Conservation (phyloP, 1,140 invertebrate genomes). For the Bombus fervidus region DNA sequence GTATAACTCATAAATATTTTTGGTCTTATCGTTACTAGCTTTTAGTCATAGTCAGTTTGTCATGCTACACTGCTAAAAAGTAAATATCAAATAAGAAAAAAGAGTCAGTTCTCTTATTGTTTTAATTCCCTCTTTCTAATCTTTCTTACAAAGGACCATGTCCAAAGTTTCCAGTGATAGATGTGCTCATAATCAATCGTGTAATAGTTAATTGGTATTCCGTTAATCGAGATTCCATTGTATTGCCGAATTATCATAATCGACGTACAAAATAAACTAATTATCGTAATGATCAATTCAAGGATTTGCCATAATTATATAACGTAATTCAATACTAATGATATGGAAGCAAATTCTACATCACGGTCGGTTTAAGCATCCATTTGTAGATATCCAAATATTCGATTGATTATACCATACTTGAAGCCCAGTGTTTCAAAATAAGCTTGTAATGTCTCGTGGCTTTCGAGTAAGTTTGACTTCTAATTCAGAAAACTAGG, state of each 20-base stretch:
- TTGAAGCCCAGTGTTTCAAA: background rate
- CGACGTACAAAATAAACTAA: conserved; percentile 1
- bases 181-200: background rate
- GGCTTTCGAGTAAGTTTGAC: background rate
- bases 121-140: no score
- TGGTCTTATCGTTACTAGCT: no score
- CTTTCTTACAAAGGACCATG: no score
- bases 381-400: background rate
- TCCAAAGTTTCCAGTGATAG: no score
- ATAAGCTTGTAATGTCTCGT: background rate
- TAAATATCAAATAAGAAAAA: no score
- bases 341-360: background rate
- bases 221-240: background rate
- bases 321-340: background rate
- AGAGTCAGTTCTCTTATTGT: no score
- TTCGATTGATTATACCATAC: conserved; percentile 2
- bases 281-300: background rate
- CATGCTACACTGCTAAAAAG: no score
- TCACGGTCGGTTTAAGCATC: background rate
- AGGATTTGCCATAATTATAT: background rate
- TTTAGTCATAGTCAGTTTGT: no score
- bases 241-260: background rate
- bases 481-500: conserved; percentile 6
- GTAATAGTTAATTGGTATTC: background rate
- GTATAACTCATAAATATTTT: no score